These are phyloP conservation scores for Synchiropus splendidus DNA, from an alignment of 2,113 vertebrate genomes.

Conservation along the genomic window DNA sequence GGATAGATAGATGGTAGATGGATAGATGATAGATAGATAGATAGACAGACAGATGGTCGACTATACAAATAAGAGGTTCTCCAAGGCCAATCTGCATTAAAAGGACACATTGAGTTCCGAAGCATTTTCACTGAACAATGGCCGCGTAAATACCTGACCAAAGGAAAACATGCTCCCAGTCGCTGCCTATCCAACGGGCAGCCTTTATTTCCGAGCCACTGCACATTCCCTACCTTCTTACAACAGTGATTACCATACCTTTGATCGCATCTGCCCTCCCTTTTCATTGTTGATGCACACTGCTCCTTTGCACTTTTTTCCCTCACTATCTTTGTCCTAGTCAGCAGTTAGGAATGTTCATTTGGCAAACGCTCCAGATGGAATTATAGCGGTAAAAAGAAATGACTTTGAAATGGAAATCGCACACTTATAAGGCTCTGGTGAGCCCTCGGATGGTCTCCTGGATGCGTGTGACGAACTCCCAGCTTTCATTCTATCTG, in stretches of 20 bases:
- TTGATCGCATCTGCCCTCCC: slow-evolving; percentile 54
- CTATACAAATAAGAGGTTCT: no score
- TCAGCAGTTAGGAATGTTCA: slow-evolving; percentile 66
- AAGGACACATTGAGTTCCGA: no score
- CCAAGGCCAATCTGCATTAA: background rate
- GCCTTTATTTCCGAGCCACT: slow-evolving; percentile 39
- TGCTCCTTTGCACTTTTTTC: slow-evolving; percentile 43
- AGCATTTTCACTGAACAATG: slow-evolving; percentile 24
- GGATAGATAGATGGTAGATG: no score
- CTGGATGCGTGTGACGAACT: slow-evolving; percentile 43
- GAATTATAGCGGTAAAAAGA: slow-evolving; percentile 57
- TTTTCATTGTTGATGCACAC: slow-evolving; percentile 54
- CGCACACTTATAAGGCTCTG: slow-evolving; percentile 21
- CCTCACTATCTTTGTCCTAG: slow-evolving; percentile 56
- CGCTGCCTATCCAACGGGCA: slow-evolving; percentile 3
- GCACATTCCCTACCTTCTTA: slow-evolving; percentile 44
- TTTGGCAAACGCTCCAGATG: slow-evolving; percentile 65
- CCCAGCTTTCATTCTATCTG: slow-evolving; percentile 41
- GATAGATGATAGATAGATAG: no score
- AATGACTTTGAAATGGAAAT: slow-evolving; percentile 72
- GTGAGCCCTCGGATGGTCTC: slow-evolving; percentile 26
- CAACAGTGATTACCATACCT: slow-evolving; percentile 59
- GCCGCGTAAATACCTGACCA: slow-evolving; percentile 25
- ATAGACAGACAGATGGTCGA: no score
- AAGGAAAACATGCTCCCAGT: slow-evolving; percentile 28